Conservation (phyloP, 2,888 invertebrate species). For the Chelonus formosanus region DNA sequence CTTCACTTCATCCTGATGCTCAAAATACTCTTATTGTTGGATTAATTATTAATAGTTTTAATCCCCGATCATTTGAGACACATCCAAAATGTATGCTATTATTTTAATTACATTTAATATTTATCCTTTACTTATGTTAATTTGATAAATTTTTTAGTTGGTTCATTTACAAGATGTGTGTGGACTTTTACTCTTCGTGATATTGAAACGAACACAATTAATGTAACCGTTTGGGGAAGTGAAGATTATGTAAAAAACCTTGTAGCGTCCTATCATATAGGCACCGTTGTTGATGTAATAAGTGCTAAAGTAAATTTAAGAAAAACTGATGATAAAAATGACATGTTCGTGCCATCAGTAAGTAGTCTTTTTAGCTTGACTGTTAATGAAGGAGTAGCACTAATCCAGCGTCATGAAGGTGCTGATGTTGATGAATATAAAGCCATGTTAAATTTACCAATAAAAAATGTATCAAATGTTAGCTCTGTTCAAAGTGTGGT, state of each 20-base stretch:
- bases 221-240: slow-evolving; percentile 80
- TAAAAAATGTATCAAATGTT: slow-evolving; percentile 70
- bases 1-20: slow-evolving; percentile 49
- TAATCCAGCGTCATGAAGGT: slow-evolving; percentile 70
- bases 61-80: slow-evolving; percentile 53
- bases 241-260: slow-evolving; percentile 71
- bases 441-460: slow-evolving; percentile 71
- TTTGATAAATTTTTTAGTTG: slow-evolving; percentile 42
- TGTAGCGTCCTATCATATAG: slow-evolving; percentile 73
- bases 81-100: slow-evolving; percentile 51
- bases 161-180: slow-evolving; percentile 69
- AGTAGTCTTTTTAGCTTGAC: slow-evolving; percentile 73
- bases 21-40: slow-evolving; percentile 60
- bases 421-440: slow-evolving; percentile 67
- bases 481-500: slow-evolving; percentile 70
- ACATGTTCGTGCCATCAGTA: slow-evolving; percentile 73
- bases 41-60: slow-evolving; percentile 54
- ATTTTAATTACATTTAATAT: background rate
- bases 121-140: slow-evolving; percentile 7
- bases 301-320: slow-evolving; percentile 73
- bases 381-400: slow-evolving; percentile 74
- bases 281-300: slow-evolving; percentile 77
- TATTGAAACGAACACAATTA: slow-evolving; percentile 76
- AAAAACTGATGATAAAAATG: slow-evolving; percentile 68
- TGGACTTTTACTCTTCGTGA: slow-evolving; percentile 81